phyloP scores from a whole-genome alignment of 2,113 vertebrate species.

The Amblyornis subalaris region DNA sequence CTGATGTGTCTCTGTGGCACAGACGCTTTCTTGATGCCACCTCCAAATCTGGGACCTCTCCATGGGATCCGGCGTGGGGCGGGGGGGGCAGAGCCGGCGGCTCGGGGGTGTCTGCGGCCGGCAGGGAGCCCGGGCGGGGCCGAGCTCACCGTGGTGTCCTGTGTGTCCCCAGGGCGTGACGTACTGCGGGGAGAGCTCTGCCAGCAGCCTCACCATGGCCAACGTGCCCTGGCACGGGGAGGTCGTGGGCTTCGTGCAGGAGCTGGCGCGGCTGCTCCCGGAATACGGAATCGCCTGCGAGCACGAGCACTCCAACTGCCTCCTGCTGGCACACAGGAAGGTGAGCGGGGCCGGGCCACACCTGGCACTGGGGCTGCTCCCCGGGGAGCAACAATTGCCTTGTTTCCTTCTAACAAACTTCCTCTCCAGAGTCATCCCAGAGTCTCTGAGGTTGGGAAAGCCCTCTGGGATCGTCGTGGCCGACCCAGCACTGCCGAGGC shows the following conservation, averaged over 20 bases:
- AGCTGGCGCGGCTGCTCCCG: conserved; percentile 80
- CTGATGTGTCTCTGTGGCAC: not conserved
- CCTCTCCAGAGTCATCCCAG: accelerated
- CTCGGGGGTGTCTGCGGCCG: no score
- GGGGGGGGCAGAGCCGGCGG: not conserved
- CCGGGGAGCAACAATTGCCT: not conserved
- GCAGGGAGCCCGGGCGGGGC: no score
- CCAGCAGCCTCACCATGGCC: conserved; percentile 94
- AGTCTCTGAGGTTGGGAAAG: not conserved
- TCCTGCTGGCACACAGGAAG: conserved; percentile 89
- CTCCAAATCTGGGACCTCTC: not conserved
- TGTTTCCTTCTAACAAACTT: accelerated
- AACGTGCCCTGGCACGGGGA: conserved; percentile 97
- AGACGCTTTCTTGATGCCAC: not conserved
- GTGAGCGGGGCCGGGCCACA: conserved; percentile 54
- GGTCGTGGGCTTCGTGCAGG: conserved; percentile 84
- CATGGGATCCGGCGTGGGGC: accelerated
- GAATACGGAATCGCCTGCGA: conserved; percentile 89
- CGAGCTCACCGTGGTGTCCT: no score
- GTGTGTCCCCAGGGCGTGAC: conserved; percentile 84
- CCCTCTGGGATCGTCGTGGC: not conserved
- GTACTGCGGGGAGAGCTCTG: conserved; percentile 91
- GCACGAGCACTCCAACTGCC: conserved; percentile 92
- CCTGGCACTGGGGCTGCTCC: not conserved
- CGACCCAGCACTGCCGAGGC: not conserved